Evolutionary conservation across 2,113 vertebrate genomes (phyloP).

Genomic region (Leucoraja erinaceus): DNA sequence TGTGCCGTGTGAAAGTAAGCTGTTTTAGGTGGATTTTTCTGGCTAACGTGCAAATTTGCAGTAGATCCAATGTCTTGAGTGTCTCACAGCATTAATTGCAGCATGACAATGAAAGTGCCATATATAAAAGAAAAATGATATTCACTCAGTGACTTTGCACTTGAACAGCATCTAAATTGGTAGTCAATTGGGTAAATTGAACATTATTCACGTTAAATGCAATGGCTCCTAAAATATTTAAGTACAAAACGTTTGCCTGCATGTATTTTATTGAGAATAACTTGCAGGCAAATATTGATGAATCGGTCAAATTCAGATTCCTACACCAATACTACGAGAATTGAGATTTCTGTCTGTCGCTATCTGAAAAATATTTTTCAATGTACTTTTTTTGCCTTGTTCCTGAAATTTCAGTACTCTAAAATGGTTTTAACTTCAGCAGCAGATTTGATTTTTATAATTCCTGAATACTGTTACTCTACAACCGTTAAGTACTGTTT

Average conservation of each 20-base stretch:
- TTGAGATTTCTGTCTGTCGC: neutral
- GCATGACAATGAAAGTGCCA: neutral
- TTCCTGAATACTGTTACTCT: neutral
- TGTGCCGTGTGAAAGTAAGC: neutral
- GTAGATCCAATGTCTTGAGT: neutral
- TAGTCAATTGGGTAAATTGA: neutral
- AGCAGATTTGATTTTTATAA: neutral
- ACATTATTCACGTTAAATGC: no score
- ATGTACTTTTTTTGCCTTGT: neutral
- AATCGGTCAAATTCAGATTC: neutral
- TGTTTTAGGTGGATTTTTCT: neutral
- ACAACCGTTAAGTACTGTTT: neutral
- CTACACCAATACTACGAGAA: neutral
- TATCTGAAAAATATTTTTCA: neutral
- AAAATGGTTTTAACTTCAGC: neutral
- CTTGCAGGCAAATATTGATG: neutral
- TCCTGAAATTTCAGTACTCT: neutral
- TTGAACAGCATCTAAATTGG: neutral
- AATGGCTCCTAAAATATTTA: neutral
- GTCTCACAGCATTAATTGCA: neutral
- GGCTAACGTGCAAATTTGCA: neutral
- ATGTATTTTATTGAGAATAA: neutral
- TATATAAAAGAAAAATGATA: neutral
- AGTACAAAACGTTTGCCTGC: neutral
- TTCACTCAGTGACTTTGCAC: neutral